Evolutionary conservation across 2,888 invertebrate genomes (phyloP), one percentile per base, ranked within the genome.

Genomic region (Diploptera punctata): DNA sequence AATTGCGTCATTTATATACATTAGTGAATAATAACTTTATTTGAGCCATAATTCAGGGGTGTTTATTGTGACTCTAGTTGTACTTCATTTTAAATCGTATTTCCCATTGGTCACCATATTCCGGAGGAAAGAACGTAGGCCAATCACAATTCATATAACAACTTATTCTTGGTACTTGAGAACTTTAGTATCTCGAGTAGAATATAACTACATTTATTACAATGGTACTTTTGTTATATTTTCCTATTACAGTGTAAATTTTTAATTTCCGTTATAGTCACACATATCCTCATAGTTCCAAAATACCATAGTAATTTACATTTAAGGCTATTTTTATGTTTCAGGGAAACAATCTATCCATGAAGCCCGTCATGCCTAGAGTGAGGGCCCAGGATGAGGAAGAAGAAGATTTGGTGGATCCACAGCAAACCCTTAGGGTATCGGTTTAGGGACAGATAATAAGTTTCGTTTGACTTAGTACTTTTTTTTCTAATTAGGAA

Each of bases 331-430:
- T 26, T 65, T 47, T n/a, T 16, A 44, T 44, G 44, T 47, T 43
- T 18, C 24, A 65, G 65, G 65, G 65, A n/a, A 65, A 65, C 57
- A 71, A 74, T 18, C 43, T 70, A 18, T 70, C 68, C 18, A 13
- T 54, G 62, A 57, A 72, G 31, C 38, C 67, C 9, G 29, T 82
- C 71, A 75, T 89, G 74, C 89, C 89, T 70, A 84, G 86, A 44
- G 92, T 93, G 13, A 89, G 86, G 81, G 93, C 93, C 49, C 82
- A 86, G 57, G 86, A 86, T 7, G n/a, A n/a, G n/a, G 91, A 89
- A 72, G 91, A 89, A 72, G 90, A 89, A 76, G 89, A 87, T 77
- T 79, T 95, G 75, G 90, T 93, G 24, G 95, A 96, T 82, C 94
- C 95, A 33, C 93, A 93, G 80, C 86, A 86, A 72, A 83, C 84